Conservation (phyloP, 2,888 invertebrate species). For the Sesia apiformis region DNA sequence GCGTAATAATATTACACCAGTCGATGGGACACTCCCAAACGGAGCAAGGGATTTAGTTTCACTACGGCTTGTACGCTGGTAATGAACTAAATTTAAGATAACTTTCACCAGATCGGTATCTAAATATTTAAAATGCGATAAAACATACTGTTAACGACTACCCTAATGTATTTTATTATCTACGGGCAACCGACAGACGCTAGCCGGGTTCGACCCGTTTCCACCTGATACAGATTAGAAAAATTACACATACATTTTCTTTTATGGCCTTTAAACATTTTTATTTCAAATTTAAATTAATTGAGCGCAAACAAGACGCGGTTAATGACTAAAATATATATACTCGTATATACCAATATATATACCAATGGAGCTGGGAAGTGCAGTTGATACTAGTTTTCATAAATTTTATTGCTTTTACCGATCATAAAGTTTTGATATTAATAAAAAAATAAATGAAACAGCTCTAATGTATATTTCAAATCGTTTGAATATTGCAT, state of each 20-base stretch:
- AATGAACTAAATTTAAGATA: conserved; percentile 59
- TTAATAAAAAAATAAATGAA: no score
- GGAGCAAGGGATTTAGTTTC: conserved; percentile 45
- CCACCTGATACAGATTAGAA: conserved; percentile 53
- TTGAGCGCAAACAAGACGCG: conserved; percentile 57
- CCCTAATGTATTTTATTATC: conserved; percentile 57
- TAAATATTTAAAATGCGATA: conserved; percentile 70
- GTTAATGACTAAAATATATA: conserved; percentile 46
- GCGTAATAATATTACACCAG: neutral
- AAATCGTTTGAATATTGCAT: no score
- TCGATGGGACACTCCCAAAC: neutral
- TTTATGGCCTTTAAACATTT: conserved; percentile 48
- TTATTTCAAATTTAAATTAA: conserved; percentile 61
- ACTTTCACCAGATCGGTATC: conserved; percentile 70
- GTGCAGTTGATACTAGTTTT: conserved; percentile 39
- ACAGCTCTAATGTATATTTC: no score
- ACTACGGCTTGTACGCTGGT: conserved; percentile 29
- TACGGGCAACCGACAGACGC: conserved; percentile 35
- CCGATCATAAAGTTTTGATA: conserved; percentile 27
- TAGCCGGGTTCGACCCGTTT: conserved; percentile 16
- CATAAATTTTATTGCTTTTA: conserved; percentile 37
- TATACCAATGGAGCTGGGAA: conserved; percentile 31
- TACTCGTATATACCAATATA: no score
- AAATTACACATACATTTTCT: conserved; percentile 54
- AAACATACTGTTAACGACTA: conserved; percentile 68